Percentiles rank a stretch among this genome's conserved stretches.
phyloP scores from a whole-genome alignment of 2,888 invertebrate species.

The Poecilobothrus nobilitatus region DNA sequence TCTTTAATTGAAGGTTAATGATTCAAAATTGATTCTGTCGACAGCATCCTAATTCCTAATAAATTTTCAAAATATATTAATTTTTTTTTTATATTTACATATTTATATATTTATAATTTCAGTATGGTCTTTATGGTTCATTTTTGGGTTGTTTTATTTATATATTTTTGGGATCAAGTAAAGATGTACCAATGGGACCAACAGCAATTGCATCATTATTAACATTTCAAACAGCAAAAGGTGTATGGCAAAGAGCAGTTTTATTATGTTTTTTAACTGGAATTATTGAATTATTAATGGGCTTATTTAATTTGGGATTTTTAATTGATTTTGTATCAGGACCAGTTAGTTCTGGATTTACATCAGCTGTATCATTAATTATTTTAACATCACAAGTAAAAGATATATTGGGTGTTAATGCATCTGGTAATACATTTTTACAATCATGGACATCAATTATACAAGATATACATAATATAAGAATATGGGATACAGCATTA shows the following conservation, averaged over 20 bases:
- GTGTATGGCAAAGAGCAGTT: conserved; percentile 56
- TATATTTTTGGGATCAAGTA: conserved; percentile 80
- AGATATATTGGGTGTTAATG: conserved; percentile 66
- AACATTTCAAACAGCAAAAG: conserved; percentile 68
- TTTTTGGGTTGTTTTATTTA: conserved; percentile 87
- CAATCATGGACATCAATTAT: conserved; percentile 70
- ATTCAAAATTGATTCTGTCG: no score
- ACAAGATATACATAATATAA: conserved; percentile 56
- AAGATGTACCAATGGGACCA: conserved; percentile 88
- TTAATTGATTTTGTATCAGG: conserved; percentile 84
- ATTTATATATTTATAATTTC: no score
- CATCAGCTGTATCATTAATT: conserved; percentile 81
- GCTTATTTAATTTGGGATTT: conserved; percentile 74
- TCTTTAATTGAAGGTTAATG: no score
- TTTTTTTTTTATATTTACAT: conserved; percentile 1
- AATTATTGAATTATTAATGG: conserved; percentile 69
- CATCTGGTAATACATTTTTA: conserved; percentile 68
- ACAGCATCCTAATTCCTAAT: no score
- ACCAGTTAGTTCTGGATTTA: conserved; percentile 82
- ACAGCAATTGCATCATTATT: conserved; percentile 86
- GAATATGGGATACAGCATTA: conserved; percentile 65
- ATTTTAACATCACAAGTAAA: conserved; percentile 83
- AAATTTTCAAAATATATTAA: not conserved
- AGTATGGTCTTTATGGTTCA: conserved; percentile 88
- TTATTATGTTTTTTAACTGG: conserved; percentile 69